Evolutionary conservation across 30 jellyfish, hydroid and myxozoan species (phyloP), one percentile per base, ranked within the genome.

Genomic region (Phacellophora camtschatica): DNA sequence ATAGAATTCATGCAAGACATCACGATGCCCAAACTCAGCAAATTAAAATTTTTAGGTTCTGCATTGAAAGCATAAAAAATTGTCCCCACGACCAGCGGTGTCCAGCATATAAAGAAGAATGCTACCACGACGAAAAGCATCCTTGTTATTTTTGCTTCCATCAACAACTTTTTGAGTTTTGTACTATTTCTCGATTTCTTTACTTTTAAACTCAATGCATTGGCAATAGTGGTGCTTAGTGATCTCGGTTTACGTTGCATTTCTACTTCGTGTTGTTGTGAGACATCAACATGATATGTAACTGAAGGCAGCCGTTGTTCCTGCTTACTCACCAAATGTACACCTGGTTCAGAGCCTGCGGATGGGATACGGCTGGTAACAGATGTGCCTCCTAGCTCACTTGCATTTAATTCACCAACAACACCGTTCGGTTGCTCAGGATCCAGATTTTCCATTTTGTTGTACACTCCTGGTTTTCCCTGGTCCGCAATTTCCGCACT

Each of bases 61-160:
- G 85, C 87, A 33, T 74, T 66, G 50, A 93, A 82, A 12, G 96
- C 97, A 36, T 86, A 86, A 22, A 93, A 41, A 6, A 83, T 31
- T 13, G 96, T 51, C 20, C 91, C 99, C 15, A 93, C 68, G 19
- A 67, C 79, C 30, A 93, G 55, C n/a, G 99, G 99, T 12, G 99
- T 93, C 99, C 99, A 93, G 45, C 99, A 93, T 5, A 93, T 15
- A 58, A 93, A 93, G 62, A 93, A 93, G 37, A 83, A 83, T 0
- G 90, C 73, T 3, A 93, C 99, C 0, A 93, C 96, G 50, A 87
- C 88, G 35, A 93, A 73, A 20, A 93, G 53, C 99, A 93, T 93
- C 53, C 68, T 85, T 31, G 99, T 93, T 6, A 82, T 71, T 75
- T 88, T 81, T 16, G 95, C 97, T 66, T 93, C 96, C 71, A 50